A percentile compares a stretch with the other conserved stretches of the same genome.
Conservation (phyloP, 2,888 invertebrate genomes). For the Ennomos fuscantarius region DNA sequence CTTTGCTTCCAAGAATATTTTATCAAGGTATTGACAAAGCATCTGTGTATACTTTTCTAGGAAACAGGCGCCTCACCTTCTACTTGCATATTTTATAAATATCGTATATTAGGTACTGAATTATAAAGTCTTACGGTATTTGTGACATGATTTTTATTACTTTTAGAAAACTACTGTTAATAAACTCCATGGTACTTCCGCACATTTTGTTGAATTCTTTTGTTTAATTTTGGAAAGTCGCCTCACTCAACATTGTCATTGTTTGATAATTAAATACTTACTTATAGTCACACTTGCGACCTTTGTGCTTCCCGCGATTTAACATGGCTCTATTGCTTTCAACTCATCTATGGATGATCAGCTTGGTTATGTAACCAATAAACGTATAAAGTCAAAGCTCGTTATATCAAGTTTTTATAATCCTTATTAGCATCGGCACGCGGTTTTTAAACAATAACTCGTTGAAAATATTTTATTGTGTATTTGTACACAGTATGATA, state of each 20-base stretch:
- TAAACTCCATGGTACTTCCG: too few relatives aligned
- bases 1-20: conserved; percentile 41
- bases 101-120: too few relatives aligned
- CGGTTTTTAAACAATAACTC: conserved; percentile 30
- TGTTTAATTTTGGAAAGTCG: too few relatives aligned
- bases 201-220: too few relatives aligned
- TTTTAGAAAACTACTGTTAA: too few relatives aligned
- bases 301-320: conserved; percentile 5
- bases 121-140: too few relatives aligned
- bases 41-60: conserved; percentile 38
- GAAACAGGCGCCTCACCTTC: conserved; percentile 35
- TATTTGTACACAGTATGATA: conserved; percentile 42
- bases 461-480: conserved; percentile 36
- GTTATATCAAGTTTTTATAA: conserved; percentile 30
- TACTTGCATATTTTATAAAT: conserved; percentile 25
- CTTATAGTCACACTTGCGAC: background rate
- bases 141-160: too few relatives aligned
- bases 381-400: conserved; percentile 19
- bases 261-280: too few relatives aligned
- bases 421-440: conserved; percentile 31
- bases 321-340: background rate
- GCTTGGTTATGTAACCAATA: conserved; percentile 27
- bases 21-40: conserved; percentile 41
- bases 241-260: too few relatives aligned
- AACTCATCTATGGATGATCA: conserved; percentile 17